These are phyloP conservation scores for Protosalanx chinensis DNA, from an alignment of 2,797 vertebrate species.

Conservation along the genomic window DNA sequence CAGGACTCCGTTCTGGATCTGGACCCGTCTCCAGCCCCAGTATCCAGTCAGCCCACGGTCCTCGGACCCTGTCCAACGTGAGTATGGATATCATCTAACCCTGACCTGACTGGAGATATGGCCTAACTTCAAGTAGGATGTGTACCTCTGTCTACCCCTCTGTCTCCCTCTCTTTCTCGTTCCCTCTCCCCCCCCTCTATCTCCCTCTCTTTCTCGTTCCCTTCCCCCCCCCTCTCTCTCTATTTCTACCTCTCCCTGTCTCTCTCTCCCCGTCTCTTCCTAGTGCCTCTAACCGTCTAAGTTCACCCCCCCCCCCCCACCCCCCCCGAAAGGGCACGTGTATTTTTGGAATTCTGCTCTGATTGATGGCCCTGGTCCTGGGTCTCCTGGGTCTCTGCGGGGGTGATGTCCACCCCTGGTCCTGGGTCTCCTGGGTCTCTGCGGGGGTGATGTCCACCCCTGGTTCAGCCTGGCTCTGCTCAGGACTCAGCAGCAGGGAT, in stretches of 20 bases:
- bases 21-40: conserved; percentile 43
- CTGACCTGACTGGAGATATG: neutral
- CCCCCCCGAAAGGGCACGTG: conserved; percentile 59
- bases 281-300: neutral
- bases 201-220: neutral
- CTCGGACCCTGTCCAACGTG: conserved; percentile 64
- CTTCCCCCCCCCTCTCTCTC: neutral
- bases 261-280: neutral
- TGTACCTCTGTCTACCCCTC: neutral
- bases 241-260: neutral
- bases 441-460: conserved; percentile 2
- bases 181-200: neutral
- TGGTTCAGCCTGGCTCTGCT: neutral
- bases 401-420: conserved; percentile 3
- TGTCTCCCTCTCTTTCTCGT: conserved; percentile 1
- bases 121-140: neutral
- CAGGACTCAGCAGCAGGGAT: neutral
- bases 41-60: conserved; percentile 56
- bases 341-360: conserved; percentile 61
- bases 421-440: conserved; percentile 38
- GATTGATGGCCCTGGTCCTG: conserved; percentile 33
- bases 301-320: conserved; percentile 6
- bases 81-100: conserved; percentile 31
- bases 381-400: conserved; percentile 32
- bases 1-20: conserved; percentile 6